A percentile compares a stretch with the other conserved stretches of the same genome.
Evolutionary conservation across 2,888 invertebrate species (phyloP).

Genomic region (Xiphydria camelus): DNA sequence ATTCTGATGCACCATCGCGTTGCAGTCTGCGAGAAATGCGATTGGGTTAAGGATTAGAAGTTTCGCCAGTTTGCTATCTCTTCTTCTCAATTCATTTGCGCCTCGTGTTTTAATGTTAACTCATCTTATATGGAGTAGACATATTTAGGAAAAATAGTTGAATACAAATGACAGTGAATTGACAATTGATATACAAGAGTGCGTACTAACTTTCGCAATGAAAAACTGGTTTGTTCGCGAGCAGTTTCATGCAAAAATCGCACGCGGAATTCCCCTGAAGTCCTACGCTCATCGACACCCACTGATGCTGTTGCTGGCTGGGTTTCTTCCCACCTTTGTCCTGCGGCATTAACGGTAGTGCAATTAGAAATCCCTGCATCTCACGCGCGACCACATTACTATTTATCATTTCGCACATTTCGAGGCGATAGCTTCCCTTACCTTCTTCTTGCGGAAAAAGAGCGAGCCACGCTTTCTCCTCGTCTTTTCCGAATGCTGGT

Average conservation of each 20-base stretch:
- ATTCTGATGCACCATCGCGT: constrained; percentile 83
- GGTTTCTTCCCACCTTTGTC: constrained; percentile 74
- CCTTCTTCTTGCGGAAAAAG: constrained; percentile 92
- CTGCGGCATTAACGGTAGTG: no score
- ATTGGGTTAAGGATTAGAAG: constrained; percentile 18
- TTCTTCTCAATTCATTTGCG: neutral
- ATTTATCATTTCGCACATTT: no score
- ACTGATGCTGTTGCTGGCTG: constrained; percentile 65
- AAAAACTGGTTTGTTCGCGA: constrained; percentile 80
- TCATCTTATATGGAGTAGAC: neutral
- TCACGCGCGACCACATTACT: no score
- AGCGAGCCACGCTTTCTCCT: constrained; percentile 85
- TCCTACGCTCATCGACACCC: constrained; percentile 66
- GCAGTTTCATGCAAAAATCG: constrained; percentile 78
- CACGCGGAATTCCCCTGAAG: constrained; percentile 69
- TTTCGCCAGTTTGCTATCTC: neutral
- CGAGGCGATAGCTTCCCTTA: no score
- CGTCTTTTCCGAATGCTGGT: constrained; percentile 78
- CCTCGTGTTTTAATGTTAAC: neutral
- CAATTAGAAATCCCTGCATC: constrained; percentile 21
- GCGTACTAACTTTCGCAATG: constrained; percentile 78
- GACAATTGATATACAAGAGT: no score
- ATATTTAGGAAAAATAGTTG: constrained; percentile 1
- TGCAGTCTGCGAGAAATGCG: constrained; percentile 69
- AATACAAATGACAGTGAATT: no score